These are phyloP conservation scores for Ridgeia piscesae DNA, from an alignment of 1,140 invertebrate genomes.

Conservation along the genomic window DNA sequence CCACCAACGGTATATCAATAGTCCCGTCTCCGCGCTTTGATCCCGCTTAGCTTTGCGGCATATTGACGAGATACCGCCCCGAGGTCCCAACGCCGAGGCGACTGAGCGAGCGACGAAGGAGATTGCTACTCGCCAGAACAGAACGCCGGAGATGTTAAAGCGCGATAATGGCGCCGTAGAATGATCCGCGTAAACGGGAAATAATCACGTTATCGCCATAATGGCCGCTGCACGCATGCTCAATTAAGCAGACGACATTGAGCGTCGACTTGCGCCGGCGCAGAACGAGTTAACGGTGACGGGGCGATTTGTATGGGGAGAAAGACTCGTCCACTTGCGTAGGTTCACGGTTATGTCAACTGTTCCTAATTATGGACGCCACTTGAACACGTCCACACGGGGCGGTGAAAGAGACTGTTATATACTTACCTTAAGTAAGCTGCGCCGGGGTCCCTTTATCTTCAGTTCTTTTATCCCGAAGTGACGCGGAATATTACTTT, in stretches of 20 bases:
- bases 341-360: background rate
- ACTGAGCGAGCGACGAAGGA: background rate
- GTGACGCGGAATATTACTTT: too few relatives aligned
- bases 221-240: background rate
- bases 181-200: background rate
- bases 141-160: background rate
- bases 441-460: background rate
- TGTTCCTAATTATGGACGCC: background rate
- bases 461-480: background rate
- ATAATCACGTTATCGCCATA: background rate
- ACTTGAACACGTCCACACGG: background rate
- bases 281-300: background rate
- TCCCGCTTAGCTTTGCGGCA: background rate
- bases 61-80: background rate
- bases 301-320: background rate
- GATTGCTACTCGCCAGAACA: background rate
- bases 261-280: background rate
- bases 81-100: background rate
- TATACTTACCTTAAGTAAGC: background rate
- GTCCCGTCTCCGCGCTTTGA: background rate
- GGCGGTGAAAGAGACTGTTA: background rate
- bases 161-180: background rate
- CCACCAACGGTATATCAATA: background rate
- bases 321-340: background rate
- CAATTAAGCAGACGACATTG: slow-evolving; percentile 5